Base-by-base conservation (phyloP, 2,888 invertebrate species). In the Trichopoda pennipes region DNA sequence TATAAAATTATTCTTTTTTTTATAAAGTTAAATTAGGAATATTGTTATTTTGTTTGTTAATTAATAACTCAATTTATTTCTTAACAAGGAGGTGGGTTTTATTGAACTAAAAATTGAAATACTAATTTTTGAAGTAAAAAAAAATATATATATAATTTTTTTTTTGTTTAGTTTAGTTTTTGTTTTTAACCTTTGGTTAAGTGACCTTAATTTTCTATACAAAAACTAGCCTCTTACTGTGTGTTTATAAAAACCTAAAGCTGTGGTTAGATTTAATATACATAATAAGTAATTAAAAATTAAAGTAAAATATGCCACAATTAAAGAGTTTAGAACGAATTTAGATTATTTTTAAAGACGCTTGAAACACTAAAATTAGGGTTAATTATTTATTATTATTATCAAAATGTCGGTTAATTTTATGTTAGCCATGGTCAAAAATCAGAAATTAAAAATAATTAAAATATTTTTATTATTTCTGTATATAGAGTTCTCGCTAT, bases 31-130 rank as follows among this genome's bases (percentile, higher is more conserved):
- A 78, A 82, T 80, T 66, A 82, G 82, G 73, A 72, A 78, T 79
- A 80, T 79, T 70, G 44, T 64, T 72, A 60, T 56, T 64, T 69
- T 70, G 16, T 58, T 44, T 47, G 38, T 53, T 53, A 66, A 35
- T 56, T 63, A 63, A 56, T 70, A 75, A 70, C 64, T 60, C 16
- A 80, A 56, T 55, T 51, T 49, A 70, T 58, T 75, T 49, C 47
- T 66, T 72, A 58, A 58, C 53, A 51, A 83, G 76, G 80, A 83
- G 80, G 75, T 80, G 76, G 72, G 73, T 68, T 80, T 76, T 73
- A 68, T 79, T 73, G 47, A 73, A 76, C 76, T 68, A 55, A 76
- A 76, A 79, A 74, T 73, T 42, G 63, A 81, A 72, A 75, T 51
- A 68, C 56, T 69, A 72, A 75, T 47, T 75, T 51, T 58, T 44